A percentile compares a stretch with the other conserved stretches of the same genome.
These are phyloP conservation scores for Thalassoma bifasciatum DNA, from an alignment of 2,113 vertebrate genomes.

Conservation along the genomic window DNA sequence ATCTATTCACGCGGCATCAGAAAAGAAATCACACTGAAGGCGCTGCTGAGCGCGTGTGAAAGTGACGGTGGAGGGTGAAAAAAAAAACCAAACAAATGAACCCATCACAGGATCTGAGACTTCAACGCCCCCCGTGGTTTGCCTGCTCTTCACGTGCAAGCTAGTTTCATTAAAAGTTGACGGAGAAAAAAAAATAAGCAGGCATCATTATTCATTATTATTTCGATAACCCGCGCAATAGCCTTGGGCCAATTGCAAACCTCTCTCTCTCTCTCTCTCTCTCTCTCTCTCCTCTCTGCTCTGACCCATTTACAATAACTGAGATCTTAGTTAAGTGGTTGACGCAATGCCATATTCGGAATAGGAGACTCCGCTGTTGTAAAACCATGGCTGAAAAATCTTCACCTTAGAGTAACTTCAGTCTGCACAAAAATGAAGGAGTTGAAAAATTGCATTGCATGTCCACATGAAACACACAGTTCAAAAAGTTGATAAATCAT, in stretches of 20 bases:
- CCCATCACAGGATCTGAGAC: background rate
- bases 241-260: slow-evolving; percentile 47
- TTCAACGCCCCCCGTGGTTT: background rate
- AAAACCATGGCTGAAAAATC: background rate
- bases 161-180: too few relatives aligned
- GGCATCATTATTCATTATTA: too few relatives aligned
- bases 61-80: slow-evolving; percentile 10
- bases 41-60: slow-evolving; percentile 38
- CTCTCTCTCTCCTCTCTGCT: slow-evolving; percentile 30
- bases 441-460: too few relatives aligned
- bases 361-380: background rate
- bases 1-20: slow-evolving; percentile 67
- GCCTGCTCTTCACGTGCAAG: too few relatives aligned
- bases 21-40: slow-evolving; percentile 65
- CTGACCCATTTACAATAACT: slow-evolving; percentile 73
- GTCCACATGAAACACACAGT: too few relatives aligned
- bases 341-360: slow-evolving; percentile 35
- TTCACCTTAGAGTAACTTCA: background rate
- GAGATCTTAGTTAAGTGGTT: slow-evolving; percentile 46
- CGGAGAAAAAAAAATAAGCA: too few relatives aligned
- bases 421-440: too few relatives aligned
- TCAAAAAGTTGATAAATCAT: too few relatives aligned
- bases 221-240: background rate
- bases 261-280: slow-evolving; percentile 6
- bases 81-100: background rate